Evolutionary conservation across 2,888 invertebrate species (phyloP).

Genomic region (Andrena fulva): DNA sequence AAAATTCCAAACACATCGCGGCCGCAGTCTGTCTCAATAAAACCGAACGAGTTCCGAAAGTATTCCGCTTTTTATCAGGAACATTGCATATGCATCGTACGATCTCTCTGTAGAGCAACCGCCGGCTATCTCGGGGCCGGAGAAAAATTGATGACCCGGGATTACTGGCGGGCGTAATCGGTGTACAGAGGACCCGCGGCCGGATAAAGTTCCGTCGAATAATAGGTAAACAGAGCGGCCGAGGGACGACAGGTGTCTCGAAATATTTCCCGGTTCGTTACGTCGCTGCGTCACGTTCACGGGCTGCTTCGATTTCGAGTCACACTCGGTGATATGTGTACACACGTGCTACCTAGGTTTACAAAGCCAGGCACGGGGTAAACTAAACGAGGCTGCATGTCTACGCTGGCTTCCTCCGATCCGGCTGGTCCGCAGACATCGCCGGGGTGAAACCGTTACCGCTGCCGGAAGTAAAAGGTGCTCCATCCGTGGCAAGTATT

Average conservation of each 20-base stretch:
- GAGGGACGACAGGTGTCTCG: slow-evolving; percentile 19
- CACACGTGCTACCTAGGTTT: slow-evolving; percentile 73
- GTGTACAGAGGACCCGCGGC: slow-evolving; percentile 32
- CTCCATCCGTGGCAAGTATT: slow-evolving; percentile 41
- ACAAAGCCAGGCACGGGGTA: slow-evolving; percentile 73
- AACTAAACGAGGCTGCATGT: slow-evolving; percentile 69
- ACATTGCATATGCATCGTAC: slow-evolving; percentile 54
- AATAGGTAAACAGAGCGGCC: slow-evolving; percentile 47
- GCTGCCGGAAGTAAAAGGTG: slow-evolving; percentile 35
- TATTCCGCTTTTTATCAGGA: slow-evolving; percentile 56
- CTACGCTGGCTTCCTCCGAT: slow-evolving; percentile 56
- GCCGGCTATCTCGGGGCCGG: slow-evolving; percentile 27
- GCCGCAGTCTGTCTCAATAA: slow-evolving; percentile 68
- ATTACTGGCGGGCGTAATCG: slow-evolving; percentile 30
- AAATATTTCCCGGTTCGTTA: slow-evolving; percentile 69
- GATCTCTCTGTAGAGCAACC: slow-evolving; percentile 31
- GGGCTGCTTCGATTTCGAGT: slow-evolving; percentile 74
- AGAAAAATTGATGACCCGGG: slow-evolving; percentile 51
- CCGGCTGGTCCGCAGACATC: slow-evolving; percentile 31
- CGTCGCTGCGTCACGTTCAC: slow-evolving; percentile 66
- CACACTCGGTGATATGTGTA: slow-evolving; percentile 76
- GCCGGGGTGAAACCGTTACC: slow-evolving; percentile 20
- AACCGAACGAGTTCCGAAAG: slow-evolving; percentile 59
- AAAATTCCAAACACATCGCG: slow-evolving; percentile 59
- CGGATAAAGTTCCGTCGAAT: slow-evolving; percentile 34